Percentiles rank a stretch among this genome's conserved stretches.
phyloP scores from a whole-genome alignment of 1,140 invertebrate genomes.

The Brachionus rubens region DNA sequence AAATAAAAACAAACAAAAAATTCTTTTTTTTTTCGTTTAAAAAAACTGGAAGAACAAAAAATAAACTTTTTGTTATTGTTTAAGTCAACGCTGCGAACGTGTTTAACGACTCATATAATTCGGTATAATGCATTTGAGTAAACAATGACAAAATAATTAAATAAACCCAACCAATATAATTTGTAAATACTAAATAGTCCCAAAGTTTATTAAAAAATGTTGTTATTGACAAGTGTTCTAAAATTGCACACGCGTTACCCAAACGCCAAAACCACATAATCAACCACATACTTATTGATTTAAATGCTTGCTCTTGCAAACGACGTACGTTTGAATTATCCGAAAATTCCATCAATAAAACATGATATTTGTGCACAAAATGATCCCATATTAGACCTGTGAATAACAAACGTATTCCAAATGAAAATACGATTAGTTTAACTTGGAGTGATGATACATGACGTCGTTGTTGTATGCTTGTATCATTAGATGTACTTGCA shows the following conservation, averaged over 20 bases:
- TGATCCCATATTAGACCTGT: constrained; percentile 30
- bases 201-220: constrained; percentile 23
- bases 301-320: background rate
- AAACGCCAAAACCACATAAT: constrained; percentile 39
- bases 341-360: constrained; percentile 33
- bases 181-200: constrained; percentile 20
- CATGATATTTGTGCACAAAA: constrained; percentile 39
- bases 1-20: too few relatives aligned
- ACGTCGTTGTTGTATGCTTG: background rate
- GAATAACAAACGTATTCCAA: constrained; percentile 15
- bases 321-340: background rate
- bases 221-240: background rate
- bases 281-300: constrained; percentile 14
- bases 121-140: constrained; percentile 17
- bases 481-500: background rate
- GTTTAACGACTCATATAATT: constrained; percentile 8
- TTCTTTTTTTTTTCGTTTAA: too few relatives aligned
- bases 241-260: constrained; percentile 22
- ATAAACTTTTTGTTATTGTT: background rate
- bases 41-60: background rate
- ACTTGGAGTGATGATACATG: background rate
- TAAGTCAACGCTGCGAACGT: background rate
- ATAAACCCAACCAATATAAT: constrained; percentile 19
- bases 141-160: background rate
- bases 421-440: background rate